phyloP scores from a whole-genome alignment of 2,797 vertebrate species.

The Trachops cirrhosus region DNA sequence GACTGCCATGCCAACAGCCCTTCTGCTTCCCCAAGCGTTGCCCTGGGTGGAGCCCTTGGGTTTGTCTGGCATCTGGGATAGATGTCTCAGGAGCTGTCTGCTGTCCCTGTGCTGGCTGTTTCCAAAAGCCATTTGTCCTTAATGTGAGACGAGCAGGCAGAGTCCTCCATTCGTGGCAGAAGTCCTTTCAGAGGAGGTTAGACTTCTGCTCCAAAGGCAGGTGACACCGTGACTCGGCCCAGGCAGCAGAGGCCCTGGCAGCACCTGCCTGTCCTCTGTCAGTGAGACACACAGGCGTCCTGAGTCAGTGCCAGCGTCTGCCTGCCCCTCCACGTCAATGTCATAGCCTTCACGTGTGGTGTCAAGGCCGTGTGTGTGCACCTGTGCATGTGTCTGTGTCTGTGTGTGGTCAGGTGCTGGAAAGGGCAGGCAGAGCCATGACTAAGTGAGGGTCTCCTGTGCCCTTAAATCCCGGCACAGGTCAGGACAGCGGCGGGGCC shows the following conservation, averaged over 20 bases:
- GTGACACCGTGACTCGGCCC: rapidly evolving
- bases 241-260: rapidly evolving
- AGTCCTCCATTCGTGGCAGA: background rate
- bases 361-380: background rate
- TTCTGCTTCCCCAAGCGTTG: rapidly evolving
- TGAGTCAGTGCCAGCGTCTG: rapidly evolving
- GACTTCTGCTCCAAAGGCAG: too few species aligned
- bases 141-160: background rate
- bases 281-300: rapidly evolving
- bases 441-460: rapidly evolving
- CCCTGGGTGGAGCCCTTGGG: background rate
- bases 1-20: rapidly evolving
- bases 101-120: rapidly evolving
- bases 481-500: rapidly evolving
- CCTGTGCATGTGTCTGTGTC: rapidly evolving
- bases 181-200: background rate
- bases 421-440: background rate
- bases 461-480: background rate
- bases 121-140: rapidly evolving
- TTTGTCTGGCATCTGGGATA: background rate
- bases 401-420: too few species aligned
- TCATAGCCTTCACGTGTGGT: background rate
- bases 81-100: too few species aligned
- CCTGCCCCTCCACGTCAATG: rapidly evolving
- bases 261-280: background rate